Percentiles rank a stretch among this genome's conserved stretches.
Conservation (phyloP, 1,140 invertebrate species). For the Argopecten irradians region DNA sequence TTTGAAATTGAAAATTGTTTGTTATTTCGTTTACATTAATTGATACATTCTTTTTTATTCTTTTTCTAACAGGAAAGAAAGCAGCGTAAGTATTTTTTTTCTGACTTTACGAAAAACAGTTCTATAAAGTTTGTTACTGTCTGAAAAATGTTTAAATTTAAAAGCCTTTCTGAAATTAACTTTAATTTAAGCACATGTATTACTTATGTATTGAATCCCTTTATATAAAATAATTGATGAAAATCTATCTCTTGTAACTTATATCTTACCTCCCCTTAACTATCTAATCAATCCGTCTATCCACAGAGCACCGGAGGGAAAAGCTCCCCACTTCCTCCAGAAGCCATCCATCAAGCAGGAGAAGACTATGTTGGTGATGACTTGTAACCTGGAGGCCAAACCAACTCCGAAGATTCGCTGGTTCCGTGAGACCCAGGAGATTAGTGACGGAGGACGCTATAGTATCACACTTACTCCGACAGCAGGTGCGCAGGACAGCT, state of each 20-base stretch:
- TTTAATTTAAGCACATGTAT: too few relatives aligned
- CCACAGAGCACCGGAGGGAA: constrained; percentile 65
- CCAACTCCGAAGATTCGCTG: constrained; percentile 70
- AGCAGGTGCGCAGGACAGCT: constrained; percentile 82
- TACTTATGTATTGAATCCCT: too few relatives aligned
- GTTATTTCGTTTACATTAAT: not conserved
- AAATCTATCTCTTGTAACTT: too few relatives aligned
- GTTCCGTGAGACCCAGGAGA: constrained; percentile 67
- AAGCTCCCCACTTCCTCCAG: constrained; percentile 95
- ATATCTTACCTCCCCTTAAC: not conserved
- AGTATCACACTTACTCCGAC: constrained; percentile 60
- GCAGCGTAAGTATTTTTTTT: constrained; percentile 64
- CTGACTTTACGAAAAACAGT: too few relatives aligned
- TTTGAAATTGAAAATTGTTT: not conserved
- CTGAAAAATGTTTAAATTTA: too few relatives aligned
- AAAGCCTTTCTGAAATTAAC: too few relatives aligned
- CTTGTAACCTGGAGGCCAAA: constrained; percentile 69
- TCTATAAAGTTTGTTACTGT: too few relatives aligned
- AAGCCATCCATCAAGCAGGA: constrained; percentile 99
- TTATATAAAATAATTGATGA: too few relatives aligned
- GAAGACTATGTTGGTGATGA: constrained; percentile 77
- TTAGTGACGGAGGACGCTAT: constrained; percentile 64
- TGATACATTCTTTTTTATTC: constrained; percentile 14
- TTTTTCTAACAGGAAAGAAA: constrained; percentile 65
- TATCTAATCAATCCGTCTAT: not conserved